Base-by-base conservation (phyloP, 2,888 invertebrate genomes). In the Patella ulyssiponensis region DNA sequence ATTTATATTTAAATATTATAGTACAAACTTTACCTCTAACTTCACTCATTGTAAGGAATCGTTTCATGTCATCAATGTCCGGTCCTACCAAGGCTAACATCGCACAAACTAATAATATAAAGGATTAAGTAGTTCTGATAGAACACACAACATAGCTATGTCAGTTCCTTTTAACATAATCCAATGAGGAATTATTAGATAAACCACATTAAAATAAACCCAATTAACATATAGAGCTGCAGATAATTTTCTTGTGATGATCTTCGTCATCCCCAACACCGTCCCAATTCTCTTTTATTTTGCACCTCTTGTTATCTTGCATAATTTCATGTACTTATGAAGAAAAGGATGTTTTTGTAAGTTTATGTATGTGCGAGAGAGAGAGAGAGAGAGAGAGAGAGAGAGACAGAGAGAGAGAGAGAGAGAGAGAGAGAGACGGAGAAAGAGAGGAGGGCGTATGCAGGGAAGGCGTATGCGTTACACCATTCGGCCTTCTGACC, bases 81-180 rank as follows among this genome's bases (percentile, higher is more conserved):
- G 23, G 20, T 52, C 76, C 73, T 23, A 73, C 71, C 2, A 80
- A 53, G n/a, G 23, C n/a, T 17, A 80, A 71, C 23, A 77, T 54
- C 11, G 75, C 51, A 53, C 54, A 23, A 44, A 77, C 77, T 77
- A 44, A n/a, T 73, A 77, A 44, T 44, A n/a, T 53, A 52, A 11
- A 15, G 15, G 23, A 3, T 14, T 12, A 20, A 23, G 11, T 69
- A 15, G 2, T 9, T 52, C 77, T 77, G 23, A 54, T 56, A 64
- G 27, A 15, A 72, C 5, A 75, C 7, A 53, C 20, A 74, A 75
- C 7, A 53, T 51, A 74, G 5, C n/a, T 15, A 4, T 73, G 23
- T 73, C 5, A 52, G n/a, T 15, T 17, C 9, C 9, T 20, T 73
- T 51, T 54, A 44, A 44, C 9, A 9, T 9, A 44, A 44, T 44